Conservation (phyloP, 2,113 vertebrate species). For the Cheirogaleus medius region DNA sequence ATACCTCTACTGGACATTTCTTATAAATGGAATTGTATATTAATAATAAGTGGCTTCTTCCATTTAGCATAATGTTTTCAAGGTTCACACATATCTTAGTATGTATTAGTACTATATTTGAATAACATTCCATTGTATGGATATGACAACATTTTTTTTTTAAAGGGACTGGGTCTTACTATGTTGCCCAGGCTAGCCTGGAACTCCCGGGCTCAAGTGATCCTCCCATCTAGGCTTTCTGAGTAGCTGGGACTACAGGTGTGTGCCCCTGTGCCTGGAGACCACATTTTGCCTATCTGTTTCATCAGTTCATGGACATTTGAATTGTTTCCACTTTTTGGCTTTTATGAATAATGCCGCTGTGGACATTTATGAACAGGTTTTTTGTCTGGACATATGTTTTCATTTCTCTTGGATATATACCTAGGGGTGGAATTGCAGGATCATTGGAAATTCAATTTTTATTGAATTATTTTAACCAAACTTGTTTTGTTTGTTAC, state of each 20-base stretch:
- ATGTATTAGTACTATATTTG: background rate
- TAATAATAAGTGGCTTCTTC: background rate
- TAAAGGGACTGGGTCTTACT: background rate
- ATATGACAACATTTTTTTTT: background rate
- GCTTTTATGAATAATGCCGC: background rate
- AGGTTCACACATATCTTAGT: background rate
- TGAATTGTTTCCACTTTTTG: background rate
- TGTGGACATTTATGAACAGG: background rate
- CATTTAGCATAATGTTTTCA: background rate
- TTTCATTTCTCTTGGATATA: background rate
- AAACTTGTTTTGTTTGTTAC: background rate
- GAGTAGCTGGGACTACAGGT: background rate
- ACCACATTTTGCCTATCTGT: background rate
- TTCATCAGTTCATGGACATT: background rate
- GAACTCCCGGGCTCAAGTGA: background rate
- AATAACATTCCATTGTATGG: background rate
- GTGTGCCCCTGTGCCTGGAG: background rate
- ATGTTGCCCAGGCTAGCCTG: background rate
- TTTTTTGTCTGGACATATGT: background rate
- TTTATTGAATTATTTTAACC: background rate
- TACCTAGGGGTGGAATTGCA: background rate
- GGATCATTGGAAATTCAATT: constrained; percentile 16
- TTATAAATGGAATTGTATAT: background rate
- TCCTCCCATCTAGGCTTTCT: background rate
- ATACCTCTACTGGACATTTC: background rate